Conservation (phyloP, 1,140 invertebrate species). For the Galendromus occidentalis region DNA sequence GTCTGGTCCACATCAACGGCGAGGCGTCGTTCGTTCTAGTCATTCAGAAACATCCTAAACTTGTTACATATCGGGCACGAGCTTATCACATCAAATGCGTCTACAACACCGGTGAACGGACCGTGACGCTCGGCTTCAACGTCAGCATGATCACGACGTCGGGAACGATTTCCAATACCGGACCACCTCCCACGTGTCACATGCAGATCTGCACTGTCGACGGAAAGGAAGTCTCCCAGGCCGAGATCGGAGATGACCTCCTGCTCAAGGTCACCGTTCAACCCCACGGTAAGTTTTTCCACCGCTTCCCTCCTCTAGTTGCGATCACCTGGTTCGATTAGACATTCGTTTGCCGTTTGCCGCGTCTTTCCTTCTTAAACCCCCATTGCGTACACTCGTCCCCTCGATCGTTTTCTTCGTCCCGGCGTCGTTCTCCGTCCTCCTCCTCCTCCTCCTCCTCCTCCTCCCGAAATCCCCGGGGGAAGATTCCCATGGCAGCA, state of each 20-base stretch:
- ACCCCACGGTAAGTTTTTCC: conserved; percentile 42
- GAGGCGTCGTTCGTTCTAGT: conserved; percentile 76
- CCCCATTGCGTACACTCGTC: too few relatives aligned
- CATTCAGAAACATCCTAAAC: conserved; percentile 81
- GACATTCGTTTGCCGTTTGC: too few relatives aligned
- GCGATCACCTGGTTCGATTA: too few relatives aligned
- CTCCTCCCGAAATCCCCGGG: too few relatives aligned
- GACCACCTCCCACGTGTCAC: conserved; percentile 70
- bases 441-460: too few relatives aligned
- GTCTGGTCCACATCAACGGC: conserved; percentile 70
- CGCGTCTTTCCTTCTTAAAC: too few relatives aligned
- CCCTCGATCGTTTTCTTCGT: too few relatives aligned
- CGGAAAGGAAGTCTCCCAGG: conserved; percentile 66
- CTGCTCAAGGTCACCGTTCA: conserved; percentile 80
- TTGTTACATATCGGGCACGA: conserved; percentile 80
- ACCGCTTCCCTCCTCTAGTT: too few relatives aligned
- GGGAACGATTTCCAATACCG: conserved; percentile 81
- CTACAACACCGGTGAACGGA: conserved; percentile 79
- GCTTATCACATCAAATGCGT: conserved; percentile 86
- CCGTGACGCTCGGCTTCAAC: conserved; percentile 76
- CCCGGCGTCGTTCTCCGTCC: too few relatives aligned
- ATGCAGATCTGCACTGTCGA: conserved; percentile 74
- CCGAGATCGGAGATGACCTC: conserved; percentile 75
- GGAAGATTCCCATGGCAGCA: too few relatives aligned
- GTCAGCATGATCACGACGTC: conserved; percentile 80